Evolutionary conservation across 1,140 invertebrate species (phyloP).

Genomic region (Pteromalus puparum): DNA sequence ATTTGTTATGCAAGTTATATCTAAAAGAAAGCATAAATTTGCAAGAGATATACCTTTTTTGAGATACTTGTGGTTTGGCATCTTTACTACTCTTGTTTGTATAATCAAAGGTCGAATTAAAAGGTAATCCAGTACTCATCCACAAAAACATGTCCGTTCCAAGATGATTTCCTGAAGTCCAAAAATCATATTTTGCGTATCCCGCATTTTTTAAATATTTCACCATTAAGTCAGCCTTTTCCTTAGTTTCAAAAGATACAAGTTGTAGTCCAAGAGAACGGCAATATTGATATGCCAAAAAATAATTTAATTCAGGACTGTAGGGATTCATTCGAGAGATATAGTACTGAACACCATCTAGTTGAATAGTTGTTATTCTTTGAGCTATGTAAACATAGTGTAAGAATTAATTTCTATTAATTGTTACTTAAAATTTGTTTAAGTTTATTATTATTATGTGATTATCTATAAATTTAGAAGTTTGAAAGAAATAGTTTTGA

Average conservation of each 20-base stretch:
- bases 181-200: conserved; percentile 89
- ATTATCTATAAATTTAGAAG: no score
- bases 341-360: conserved; percentile 91
- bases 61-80: conserved; percentile 84
- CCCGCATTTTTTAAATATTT: conserved; percentile 88
- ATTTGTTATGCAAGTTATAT: no score
- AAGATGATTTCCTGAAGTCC: conserved; percentile 91
- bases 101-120: conserved; percentile 91
- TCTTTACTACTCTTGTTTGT: conserved; percentile 58
- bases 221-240: conserved; percentile 89
- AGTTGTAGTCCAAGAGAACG: conserved; percentile 89
- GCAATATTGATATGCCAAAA: conserved; percentile 91
- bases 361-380: conserved; percentile 88
- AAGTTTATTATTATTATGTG: neutral
- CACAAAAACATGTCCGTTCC: conserved; percentile 91
- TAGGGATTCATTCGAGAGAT: conserved; percentile 92
- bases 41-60: conserved; percentile 80
- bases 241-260: conserved; percentile 88
- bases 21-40: no score
- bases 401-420: neutral
- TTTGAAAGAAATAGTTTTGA: no score
- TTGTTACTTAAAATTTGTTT: neutral
- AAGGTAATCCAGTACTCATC: conserved; percentile 91
- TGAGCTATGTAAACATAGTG: conserved; percentile 80
- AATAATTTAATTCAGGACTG: conserved; percentile 90